Percentiles rank a stretch among this genome's conserved stretches.
Conservation (phyloP, 2,797 vertebrate species). For the Heteromormyrus szaboi region DNA sequence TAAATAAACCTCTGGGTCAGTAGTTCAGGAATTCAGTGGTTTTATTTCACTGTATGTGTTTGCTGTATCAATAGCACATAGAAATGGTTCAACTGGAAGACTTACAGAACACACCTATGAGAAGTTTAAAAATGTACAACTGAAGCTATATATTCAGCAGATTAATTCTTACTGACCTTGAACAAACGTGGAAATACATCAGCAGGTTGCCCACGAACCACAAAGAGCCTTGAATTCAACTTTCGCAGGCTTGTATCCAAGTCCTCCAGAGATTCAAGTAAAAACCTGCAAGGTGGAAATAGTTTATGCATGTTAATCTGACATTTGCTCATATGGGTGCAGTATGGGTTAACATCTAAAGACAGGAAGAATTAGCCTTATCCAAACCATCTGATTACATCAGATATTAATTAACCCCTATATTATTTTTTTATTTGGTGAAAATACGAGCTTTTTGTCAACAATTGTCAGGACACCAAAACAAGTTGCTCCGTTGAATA, state of each 20-base stretch:
- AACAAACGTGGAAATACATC: conserved; percentile 81
- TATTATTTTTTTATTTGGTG: background rate
- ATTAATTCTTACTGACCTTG: conserved; percentile 57
- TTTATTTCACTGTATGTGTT: background rate
- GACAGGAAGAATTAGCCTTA: background rate
- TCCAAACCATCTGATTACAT: background rate
- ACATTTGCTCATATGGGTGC: background rate
- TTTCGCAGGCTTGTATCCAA: conserved; percentile 76
- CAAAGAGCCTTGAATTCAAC: conserved; percentile 76
- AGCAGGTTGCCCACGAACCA: conserved; percentile 75
- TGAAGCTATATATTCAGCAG: background rate
- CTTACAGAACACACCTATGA: background rate
- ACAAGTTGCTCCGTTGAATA: background rate
- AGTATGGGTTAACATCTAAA: background rate
- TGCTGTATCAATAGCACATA: background rate
- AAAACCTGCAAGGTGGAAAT: conserved; percentile 56
- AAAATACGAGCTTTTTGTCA: background rate
- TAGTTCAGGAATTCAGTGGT: background rate
- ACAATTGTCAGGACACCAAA: background rate
- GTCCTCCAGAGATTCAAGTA: conserved; percentile 78
- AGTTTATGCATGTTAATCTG: background rate
- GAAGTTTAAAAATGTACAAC: background rate
- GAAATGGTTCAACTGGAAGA: background rate
- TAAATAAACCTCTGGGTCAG: background rate
- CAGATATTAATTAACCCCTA: background rate